These are phyloP conservation scores for Ochropleura leucogaster DNA, from an alignment of 2,888 invertebrate species.

Conservation along the genomic window DNA sequence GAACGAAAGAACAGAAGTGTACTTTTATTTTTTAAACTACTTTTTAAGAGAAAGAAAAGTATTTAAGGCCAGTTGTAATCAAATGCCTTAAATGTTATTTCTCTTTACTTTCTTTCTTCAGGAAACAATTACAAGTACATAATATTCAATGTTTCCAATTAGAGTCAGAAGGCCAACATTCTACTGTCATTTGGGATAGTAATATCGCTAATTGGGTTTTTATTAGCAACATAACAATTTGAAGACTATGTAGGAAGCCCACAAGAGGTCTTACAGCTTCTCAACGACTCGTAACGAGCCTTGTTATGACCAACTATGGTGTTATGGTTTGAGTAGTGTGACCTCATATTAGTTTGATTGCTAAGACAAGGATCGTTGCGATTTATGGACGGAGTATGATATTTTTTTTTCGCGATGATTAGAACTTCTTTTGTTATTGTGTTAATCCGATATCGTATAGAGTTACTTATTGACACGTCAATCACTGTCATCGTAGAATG, in stretches of 20 bases:
- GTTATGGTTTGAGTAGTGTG: constrained; percentile 46
- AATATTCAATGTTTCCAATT: constrained; percentile 36
- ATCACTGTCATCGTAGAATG: not conserved
- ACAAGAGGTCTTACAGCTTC: constrained; percentile 35
- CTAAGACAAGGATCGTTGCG: constrained; percentile 4
- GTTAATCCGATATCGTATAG: not conserved
- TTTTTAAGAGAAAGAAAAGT: not conserved
- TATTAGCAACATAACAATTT: constrained; percentile 66
- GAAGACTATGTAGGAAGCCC: constrained; percentile 40
- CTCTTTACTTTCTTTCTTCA: constrained; percentile 6
- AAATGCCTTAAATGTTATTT: not conserved
- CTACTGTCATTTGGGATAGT: constrained; percentile 49
- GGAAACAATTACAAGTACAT: constrained; percentile 29
- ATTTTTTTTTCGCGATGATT: constrained; percentile 20
- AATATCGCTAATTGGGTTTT: constrained; percentile 63
- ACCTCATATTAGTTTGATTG: constrained; percentile 34
- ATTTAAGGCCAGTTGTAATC: not conserved
- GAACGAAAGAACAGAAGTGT: not conserved
- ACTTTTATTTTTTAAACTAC: not conserved
- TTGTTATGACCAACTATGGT: constrained; percentile 54
- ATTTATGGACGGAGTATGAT: not conserved
- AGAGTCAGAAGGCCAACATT: constrained; percentile 35
- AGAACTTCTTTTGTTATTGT: constrained; percentile 28
- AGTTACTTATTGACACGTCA: constrained; percentile 1
- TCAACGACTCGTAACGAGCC: constrained; percentile 42